Evolutionary conservation across 2,113 vertebrate species (phyloP).

Genomic region (Atractosteus spatula): DNA sequence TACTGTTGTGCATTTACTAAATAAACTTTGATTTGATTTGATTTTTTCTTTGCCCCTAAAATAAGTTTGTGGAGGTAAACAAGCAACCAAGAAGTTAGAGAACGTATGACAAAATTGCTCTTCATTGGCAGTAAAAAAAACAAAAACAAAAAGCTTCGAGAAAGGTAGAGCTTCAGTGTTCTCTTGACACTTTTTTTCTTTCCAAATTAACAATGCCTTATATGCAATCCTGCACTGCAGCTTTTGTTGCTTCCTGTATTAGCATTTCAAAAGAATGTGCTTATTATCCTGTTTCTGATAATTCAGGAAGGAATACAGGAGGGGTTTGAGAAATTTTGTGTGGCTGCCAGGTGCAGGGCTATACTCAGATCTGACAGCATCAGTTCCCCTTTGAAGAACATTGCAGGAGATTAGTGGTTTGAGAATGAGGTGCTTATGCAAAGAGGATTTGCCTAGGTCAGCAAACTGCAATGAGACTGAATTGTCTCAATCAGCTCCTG

Average conservation of each 20-base stretch:
- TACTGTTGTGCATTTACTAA: too few species aligned
- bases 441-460: slow-evolving; percentile 11
- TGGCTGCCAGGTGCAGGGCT: slow-evolving; percentile 11
- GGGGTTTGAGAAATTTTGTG: slow-evolving; percentile 11
- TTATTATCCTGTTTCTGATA: slow-evolving; percentile 23
- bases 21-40: too few species aligned
- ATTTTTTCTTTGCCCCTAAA: too few species aligned
- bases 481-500: neutral
- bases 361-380: slow-evolving; percentile 21
- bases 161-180: neutral
- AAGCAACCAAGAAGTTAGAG: neutral
- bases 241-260: slow-evolving; percentile 32
- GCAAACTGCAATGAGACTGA: slow-evolving; percentile 1
- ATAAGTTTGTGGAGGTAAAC: neutral
- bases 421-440: slow-evolving; percentile 1
- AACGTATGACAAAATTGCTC: neutral
- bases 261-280: slow-evolving; percentile 38
- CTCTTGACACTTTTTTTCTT: neutral
- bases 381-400: slow-evolving; percentile 25
- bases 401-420: slow-evolving; percentile 14
- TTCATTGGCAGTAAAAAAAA: neutral
- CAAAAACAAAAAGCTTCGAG: too few species aligned
- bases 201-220: slow-evolving; percentile 24
- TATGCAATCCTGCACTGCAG: slow-evolving; percentile 38
- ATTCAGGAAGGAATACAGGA: slow-evolving; percentile 23